Base-by-base conservation (phyloP, 2,888 invertebrate species). In the Catocala fraxini region DNA sequence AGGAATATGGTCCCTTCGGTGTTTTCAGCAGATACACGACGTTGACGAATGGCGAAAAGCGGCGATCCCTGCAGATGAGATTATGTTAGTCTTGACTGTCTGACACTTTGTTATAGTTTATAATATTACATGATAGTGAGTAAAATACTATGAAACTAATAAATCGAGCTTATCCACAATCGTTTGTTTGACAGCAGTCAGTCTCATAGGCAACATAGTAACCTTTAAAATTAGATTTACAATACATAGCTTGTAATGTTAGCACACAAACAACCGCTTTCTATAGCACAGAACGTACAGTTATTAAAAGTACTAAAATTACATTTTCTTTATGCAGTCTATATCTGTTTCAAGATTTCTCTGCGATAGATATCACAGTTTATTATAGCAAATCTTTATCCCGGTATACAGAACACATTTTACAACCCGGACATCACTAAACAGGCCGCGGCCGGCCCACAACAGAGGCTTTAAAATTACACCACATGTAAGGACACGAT, bases 1-100 rank as follows among this genome's bases (percentile, higher is more conserved):
- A 98, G 92, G 78, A 97, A 96, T 80, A 98, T 96, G 4, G 97
- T 96, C 49, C 97, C 98, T 84, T 97, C 97, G 10, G 97, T 97
- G 80, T 97, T 97, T 78, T 96, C 96, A 4, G 96, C 95, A 9
- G 96, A 96, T 47, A 97, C 95, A 68, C 97, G 95, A 73, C 96
- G 96, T 84, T 97, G 97, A 70, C 97, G 95, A 77, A 97, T 96
- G 63, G 97, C 97, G 85, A 97, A 97, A 65, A 97, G 95, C 54
- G 96, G 95, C 42, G 97, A 96, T 63, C 97, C 97, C 96, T 96
- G 88, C n/a, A 82, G 83, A 72, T 72, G 77, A 65, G 73, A 5
- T n/a, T 46, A 4, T 15, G 25, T 39, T 39, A 39, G 35, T 7
- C 9, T 39, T 39, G 35, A 39, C 6, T 25, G 25, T 15, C 15